phyloP scores from a whole-genome alignment of 2,797 vertebrate species.

The Pseudomugil gertrudae region DNA sequence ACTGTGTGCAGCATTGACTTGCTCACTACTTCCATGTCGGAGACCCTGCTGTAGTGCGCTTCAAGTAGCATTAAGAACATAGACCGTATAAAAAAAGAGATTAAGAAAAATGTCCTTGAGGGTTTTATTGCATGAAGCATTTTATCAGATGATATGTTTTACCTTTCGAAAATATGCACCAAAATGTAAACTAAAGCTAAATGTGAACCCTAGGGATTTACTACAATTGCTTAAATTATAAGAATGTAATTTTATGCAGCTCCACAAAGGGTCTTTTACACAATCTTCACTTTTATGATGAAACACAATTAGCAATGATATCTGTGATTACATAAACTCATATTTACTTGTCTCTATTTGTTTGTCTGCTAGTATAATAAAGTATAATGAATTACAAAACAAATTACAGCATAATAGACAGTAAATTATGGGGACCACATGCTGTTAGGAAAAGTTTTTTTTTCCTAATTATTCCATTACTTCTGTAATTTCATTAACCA shows the following conservation, averaged over 20 bases:
- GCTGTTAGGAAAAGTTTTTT: constrained; percentile 45
- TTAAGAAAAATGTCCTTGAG: background rate
- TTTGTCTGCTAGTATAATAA: constrained; percentile 14
- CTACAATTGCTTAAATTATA: background rate
- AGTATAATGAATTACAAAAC: constrained; percentile 20
- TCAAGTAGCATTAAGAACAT: background rate
- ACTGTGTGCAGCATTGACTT: background rate
- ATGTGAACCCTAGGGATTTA: too few species aligned
- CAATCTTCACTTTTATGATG: constrained; percentile 14
- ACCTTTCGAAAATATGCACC: background rate
- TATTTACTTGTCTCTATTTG: background rate
- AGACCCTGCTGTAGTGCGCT: background rate
- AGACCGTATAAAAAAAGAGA: too few species aligned
- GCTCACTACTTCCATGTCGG: background rate
- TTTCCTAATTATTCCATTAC: constrained; percentile 75
- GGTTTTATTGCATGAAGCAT: background rate
- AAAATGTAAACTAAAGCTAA: too few species aligned
- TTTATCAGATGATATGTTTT: background rate
- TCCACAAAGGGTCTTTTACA: background rate
- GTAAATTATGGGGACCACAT: constrained; percentile 13
- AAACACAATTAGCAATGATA: background rate
- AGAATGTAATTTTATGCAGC: background rate
- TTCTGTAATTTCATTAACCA: constrained; percentile 81
- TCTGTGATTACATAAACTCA: background rate
- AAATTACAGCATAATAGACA: constrained; percentile 19